phyloP scores from a whole-genome alignment of 2,888 invertebrate species.

The Cotesia congregata region DNA sequence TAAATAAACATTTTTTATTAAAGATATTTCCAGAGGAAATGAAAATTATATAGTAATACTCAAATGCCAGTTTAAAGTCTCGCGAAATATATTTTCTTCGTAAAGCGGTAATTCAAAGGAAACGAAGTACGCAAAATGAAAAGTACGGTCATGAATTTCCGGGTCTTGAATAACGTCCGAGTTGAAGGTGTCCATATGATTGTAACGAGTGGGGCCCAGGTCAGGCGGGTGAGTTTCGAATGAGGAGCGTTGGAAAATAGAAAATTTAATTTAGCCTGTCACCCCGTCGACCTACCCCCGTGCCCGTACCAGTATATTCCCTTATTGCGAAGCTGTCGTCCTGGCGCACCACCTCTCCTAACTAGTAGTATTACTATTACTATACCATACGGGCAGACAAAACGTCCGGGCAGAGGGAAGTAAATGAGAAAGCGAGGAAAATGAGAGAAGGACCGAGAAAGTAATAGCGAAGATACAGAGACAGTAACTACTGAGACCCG shows the following conservation, averaged over 20 bases:
- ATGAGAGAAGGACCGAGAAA: conserved; percentile 22
- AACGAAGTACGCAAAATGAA: neutral
- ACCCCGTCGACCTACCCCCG: conserved; percentile 49
- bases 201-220: conserved; percentile 54
- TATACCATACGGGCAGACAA: conserved; percentile 24
- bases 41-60: no score
- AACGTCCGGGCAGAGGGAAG: conserved; percentile 33
- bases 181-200: conserved; percentile 55
- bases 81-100: neutral
- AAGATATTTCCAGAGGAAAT: no score
- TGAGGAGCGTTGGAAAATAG: conserved; percentile 58
- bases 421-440: conserved; percentile 18
- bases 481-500: conserved; percentile 1
- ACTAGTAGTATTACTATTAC: neutral
- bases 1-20: no score
- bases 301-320: conserved; percentile 40
- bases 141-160: neutral
- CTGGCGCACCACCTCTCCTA: neutral
- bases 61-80: no score
- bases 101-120: neutral
- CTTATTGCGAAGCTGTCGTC: conserved; percentile 52
- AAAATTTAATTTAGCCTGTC: conserved; percentile 63
- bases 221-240: conserved; percentile 46
- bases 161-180: conserved; percentile 47
- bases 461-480: neutral